These are phyloP conservation scores for Rhynchomys soricoides DNA, from an alignment of 2,113 vertebrate genomes.

Conservation along the genomic window DNA sequence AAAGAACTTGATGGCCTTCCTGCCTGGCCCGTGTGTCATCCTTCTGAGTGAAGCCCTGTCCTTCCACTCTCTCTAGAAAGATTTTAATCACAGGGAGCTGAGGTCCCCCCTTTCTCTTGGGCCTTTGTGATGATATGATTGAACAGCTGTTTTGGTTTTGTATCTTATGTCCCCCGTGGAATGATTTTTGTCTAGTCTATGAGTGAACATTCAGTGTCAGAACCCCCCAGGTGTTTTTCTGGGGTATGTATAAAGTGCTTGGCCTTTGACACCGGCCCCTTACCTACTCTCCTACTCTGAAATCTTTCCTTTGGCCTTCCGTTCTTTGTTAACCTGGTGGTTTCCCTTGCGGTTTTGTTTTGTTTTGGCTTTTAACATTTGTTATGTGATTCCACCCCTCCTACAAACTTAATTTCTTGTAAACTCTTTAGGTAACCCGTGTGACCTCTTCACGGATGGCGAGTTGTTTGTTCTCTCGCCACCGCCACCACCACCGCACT, in stretches of 20 bases:
- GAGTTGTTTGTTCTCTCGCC: slow-evolving; percentile 75
- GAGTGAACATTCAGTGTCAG: slow-evolving; percentile 67
- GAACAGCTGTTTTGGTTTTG: slow-evolving; percentile 61
- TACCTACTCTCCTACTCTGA: not conserved
- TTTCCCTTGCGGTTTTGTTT: not conserved
- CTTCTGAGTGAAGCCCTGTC: not conserved
- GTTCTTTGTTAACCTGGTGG: slow-evolving; percentile 64
- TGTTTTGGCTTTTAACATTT: slow-evolving; percentile 77
- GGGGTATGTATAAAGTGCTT: slow-evolving; percentile 55
- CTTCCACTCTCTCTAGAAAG: slow-evolving; percentile 60
- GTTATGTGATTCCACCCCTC: slow-evolving; percentile 63
- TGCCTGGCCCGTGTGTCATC: not conserved
- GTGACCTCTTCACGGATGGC: slow-evolving; percentile 71
- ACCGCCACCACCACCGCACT: slow-evolving; percentile 78
- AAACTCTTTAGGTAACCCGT: slow-evolving; percentile 73
- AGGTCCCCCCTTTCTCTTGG: slow-evolving; percentile 70
- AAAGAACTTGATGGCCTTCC: not conserved
- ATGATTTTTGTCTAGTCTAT: slow-evolving; percentile 61
- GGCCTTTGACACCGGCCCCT: slow-evolving; percentile 65
- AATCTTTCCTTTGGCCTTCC: slow-evolving; percentile 41
- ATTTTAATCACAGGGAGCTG: slow-evolving; percentile 62
- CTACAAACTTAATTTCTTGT: slow-evolving; percentile 70
- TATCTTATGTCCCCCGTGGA: slow-evolving; percentile 47
- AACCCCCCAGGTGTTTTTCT: slow-evolving; percentile 53
- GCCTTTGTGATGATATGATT: slow-evolving; percentile 62